Base-by-base conservation (phyloP, 2,113 vertebrate species). In the Spermophilus dauricus region DNA sequence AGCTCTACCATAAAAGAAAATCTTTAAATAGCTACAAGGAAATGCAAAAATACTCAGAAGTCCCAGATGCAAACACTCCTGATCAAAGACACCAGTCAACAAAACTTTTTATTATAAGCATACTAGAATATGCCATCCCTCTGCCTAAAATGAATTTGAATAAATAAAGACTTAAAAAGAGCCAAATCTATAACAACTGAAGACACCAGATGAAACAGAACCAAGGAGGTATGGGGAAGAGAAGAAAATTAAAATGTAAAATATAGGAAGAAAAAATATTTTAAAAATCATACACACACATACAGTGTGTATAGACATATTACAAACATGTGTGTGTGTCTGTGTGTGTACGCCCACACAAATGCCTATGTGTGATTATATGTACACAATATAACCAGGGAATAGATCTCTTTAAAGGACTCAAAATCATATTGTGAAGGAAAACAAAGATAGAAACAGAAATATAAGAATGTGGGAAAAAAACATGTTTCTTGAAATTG, bases 381-480 rank as follows among this genome's bases (percentile, higher is more conserved):
- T 26, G 26, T 11, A 63, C 61, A 63, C 24, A 63, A 80, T 39
- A 51, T n/a, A 82, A 82, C 48, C 39, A 94, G 81, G 73, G 22
- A 42, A 87, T 1, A 45, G 30, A 90, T 32, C 51, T 90, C 70
- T 83, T 78, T 61, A 69, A 91, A 83, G n/a, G 30, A 76, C 86
- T 88, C 76, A 85, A 91, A 94, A 83, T 89, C 48, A 69, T 65
- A 73, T 32, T 39, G 32, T n/a, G 37, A 67, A 86, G 24, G 73
- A 95, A 95, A 85, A 96, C 37, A 89, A 91, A 92, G 22, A 75
- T 1, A 4, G 67, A 95, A 91, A 86, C 32, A 95, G 42, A 96
- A 93, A 24, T 76, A 91, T 24, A 18, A 63, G 67, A 58, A 82
- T 2, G 37, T 26, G 32, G 26, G 17, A 83, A 80, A 82, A 95